Evolutionary conservation across 2,888 invertebrate species (phyloP), one percentile per base, ranked within the genome.

Genomic region (Epirrita christyi): DNA sequence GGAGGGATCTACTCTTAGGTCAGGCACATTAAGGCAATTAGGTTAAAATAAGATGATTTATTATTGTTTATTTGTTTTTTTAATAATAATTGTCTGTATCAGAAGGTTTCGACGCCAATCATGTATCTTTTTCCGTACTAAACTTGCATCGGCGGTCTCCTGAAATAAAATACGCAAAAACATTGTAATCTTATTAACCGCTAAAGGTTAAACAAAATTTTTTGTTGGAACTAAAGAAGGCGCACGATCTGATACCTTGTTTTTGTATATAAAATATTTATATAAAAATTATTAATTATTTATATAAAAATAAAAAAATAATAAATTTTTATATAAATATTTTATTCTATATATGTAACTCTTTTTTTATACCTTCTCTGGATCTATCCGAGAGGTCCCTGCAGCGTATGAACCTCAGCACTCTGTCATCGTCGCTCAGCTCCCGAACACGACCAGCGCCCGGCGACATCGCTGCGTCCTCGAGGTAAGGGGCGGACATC

Each of bases 401-500:
- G 42, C 83, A 80, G 11, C 62, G 55, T 2, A 82, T 71, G 38
- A 57, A 83, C 6, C 66, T 67, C 3, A 81, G 50, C 0, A 85
- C 59, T 0, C 0, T 21, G 37, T 85, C 86, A 0, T 66, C 55
- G 14, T 80, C 80, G 0, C 28, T 28, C 0, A 64, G 61, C 1
- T 78, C 73, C 0, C 28, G 4, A 0, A 76, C 5, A 0, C 53
- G 61, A 0, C 75, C 78, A 2, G 21, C 21, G 2, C 55, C 34
- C 0, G 72, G 62, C 2, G 8, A 1, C 61, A 61, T 62, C 0
- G 51, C 27, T 1, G 61, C 47, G 0, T 64, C 67, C 0, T 66
- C 56, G 0, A 83, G 44, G 37, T 69, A 80, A 0, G 86, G 85
- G 0, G 82, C 80, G 0, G 86, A 83, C 40, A 80, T 63, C 1